Conservation (phyloP, 2,113 vertebrate species). For the Gallinago undulata region DNA sequence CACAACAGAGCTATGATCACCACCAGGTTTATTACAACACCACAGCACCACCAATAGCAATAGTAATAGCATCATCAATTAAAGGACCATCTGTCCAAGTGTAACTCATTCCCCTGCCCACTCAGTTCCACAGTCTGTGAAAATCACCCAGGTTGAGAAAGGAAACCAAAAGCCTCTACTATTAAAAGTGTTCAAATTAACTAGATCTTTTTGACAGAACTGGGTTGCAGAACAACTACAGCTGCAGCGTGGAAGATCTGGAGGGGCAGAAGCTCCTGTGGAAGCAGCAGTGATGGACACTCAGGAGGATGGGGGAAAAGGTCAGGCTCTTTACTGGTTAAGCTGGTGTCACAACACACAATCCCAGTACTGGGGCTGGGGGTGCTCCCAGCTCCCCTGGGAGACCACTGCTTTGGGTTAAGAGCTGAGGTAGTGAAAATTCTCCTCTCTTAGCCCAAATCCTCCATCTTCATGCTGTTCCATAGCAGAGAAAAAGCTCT, state of each 20-base stretch:
- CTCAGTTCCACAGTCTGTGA: slow-evolving; percentile 57
- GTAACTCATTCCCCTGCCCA: slow-evolving; percentile 31
- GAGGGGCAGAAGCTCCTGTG: background rate
- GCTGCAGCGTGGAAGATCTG: background rate
- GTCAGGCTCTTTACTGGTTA: background rate
- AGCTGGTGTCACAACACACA: background rate
- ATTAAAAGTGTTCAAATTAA: background rate
- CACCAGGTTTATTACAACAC: background rate
- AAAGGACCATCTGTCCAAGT: slow-evolving; percentile 53
- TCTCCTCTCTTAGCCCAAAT: background rate
- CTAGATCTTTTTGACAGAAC: slow-evolving; percentile 37
- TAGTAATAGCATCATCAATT: background rate
- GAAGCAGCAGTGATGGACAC: background rate
- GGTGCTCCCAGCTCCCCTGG: background rate
- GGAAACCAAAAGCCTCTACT: background rate
- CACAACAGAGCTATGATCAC: background rate
- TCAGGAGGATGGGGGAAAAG: accelerated
- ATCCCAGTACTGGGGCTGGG: background rate
- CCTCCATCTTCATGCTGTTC: background rate
- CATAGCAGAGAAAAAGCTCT: background rate
- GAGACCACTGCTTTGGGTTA: background rate
- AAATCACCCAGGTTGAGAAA: slow-evolving; percentile 7
- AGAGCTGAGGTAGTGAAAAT: background rate
- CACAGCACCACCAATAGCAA: background rate
- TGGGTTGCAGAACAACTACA: background rate